A percentile compares a stretch with the other conserved stretches of the same genome.
Conservation (phyloP, 92 coral and sea anemone species). For the Chrysogorgia sp. region DNA sequence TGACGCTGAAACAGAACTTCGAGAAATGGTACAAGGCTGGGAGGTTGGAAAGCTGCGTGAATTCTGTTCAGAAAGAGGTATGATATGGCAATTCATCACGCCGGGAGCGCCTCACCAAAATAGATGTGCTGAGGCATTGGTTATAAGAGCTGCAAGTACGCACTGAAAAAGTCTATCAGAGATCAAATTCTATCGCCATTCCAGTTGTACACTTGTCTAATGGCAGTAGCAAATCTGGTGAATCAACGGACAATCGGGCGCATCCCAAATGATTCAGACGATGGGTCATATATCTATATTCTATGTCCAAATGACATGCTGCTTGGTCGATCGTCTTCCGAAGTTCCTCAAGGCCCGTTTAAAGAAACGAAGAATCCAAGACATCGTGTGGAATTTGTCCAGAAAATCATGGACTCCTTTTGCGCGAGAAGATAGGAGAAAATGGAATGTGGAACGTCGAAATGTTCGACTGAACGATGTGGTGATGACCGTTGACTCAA, state of each 20-base stretch:
- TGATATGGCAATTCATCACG: constrained; percentile 52
- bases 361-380: constrained; percentile 48
- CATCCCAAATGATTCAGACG: constrained; percentile 48
- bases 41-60: constrained; percentile 31
- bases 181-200: constrained; percentile 42
- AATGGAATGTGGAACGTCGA: constrained; percentile 40
- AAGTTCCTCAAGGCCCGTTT: constrained; percentile 57
- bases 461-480: constrained; percentile 47
- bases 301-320: constrained; percentile 57
- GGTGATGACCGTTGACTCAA: constrained; percentile 34
- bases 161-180: constrained; percentile 47
- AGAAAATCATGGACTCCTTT: constrained; percentile 57
- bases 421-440: constrained; percentile 54
- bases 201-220: constrained; percentile 49
- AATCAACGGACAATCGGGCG: constrained; percentile 55
- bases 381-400: constrained; percentile 58
- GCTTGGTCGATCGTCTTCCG: constrained; percentile 44
- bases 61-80: constrained; percentile 41
- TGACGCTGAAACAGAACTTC: constrained; percentile 50
- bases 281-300: constrained; percentile 50
- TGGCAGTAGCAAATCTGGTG: constrained; percentile 49
- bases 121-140: constrained; percentile 48
- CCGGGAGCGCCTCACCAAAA: constrained; percentile 26
- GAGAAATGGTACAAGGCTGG: constrained; percentile 42
- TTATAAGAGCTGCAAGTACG: constrained; percentile 23